Evolutionary conservation across 1,140 invertebrate species (phyloP).

Genomic region (Scylla paramamosain): DNA sequence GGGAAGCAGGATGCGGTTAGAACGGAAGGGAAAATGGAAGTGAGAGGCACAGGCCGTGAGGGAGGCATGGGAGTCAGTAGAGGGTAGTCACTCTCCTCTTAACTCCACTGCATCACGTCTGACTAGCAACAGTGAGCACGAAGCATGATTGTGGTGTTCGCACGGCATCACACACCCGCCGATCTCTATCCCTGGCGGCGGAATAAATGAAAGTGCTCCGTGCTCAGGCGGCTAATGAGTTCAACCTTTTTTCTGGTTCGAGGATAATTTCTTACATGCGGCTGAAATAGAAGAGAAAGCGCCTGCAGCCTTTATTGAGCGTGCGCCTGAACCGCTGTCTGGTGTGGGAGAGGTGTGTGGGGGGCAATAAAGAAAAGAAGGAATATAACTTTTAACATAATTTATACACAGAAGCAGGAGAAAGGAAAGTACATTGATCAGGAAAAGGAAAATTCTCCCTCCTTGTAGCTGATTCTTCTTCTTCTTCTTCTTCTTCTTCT

Average conservation of each 20-base stretch:
- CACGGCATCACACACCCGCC: background rate
- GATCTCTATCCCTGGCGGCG: background rate
- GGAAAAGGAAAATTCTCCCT: too few species aligned
- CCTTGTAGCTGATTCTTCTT: too few species aligned
- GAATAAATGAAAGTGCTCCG: background rate
- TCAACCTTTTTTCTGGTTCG: background rate
- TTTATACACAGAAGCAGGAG: background rate
- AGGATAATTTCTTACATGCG: slow-evolving; percentile 22
- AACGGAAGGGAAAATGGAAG: too few species aligned
- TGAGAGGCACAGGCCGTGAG: background rate
- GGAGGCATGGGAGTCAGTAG: background rate
- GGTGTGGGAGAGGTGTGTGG: background rate
- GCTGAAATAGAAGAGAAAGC: background rate
- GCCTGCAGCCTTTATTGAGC: background rate
- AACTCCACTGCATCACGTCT: background rate
- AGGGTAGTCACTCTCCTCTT: background rate
- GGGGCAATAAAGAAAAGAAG: background rate
- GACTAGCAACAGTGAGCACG: too few species aligned
- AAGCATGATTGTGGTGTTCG: too few species aligned
- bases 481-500: too few species aligned
- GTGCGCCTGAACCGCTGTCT: background rate
- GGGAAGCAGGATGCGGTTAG: background rate
- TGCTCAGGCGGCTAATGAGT: background rate
- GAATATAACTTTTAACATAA: background rate
- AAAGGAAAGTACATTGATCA: background rate